phyloP scores from a whole-genome alignment of 2,113 vertebrate genomes.

The Arizona elegans region DNA sequence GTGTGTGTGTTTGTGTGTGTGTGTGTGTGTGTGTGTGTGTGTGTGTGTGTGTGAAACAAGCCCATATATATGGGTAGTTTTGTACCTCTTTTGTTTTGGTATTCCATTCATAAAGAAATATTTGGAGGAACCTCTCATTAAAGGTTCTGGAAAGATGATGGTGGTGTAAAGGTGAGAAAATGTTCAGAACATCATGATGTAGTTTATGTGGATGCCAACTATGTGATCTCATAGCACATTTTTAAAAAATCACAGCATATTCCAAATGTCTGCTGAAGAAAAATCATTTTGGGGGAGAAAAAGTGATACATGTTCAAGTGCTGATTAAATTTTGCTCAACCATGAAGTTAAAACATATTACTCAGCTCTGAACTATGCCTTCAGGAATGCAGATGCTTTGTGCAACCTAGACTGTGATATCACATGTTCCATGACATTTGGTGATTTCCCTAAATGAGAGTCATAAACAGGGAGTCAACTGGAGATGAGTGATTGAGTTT shows the following conservation, averaged over 20 bases:
- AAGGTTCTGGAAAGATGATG: too few species aligned
- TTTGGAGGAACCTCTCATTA: neutral
- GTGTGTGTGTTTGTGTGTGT: too few species aligned
- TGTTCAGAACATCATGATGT: neutral
- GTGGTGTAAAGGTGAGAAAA: neutral
- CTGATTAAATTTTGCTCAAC: conserved; percentile 38
- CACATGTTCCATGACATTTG: conserved; percentile 62
- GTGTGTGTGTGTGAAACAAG: too few species aligned
- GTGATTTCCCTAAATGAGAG: conserved; percentile 63
- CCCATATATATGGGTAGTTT: accelerated
- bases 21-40: too few species aligned
- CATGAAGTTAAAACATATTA: conserved; percentile 25
- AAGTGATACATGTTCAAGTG: conserved; percentile 17
- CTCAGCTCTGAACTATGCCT: conserved; percentile 49
- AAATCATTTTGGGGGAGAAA: conserved; percentile 14
- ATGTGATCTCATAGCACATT: neutral
- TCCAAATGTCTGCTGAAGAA: conserved; percentile 17
- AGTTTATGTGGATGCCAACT: neutral
- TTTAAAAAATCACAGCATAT: neutral
- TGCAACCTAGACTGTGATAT: conserved; percentile 55
- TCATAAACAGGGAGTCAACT: conserved; percentile 20
- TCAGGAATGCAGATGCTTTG: conserved; percentile 41
- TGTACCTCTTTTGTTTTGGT: neutral
- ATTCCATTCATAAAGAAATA: neutral
- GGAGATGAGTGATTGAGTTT: conserved; percentile 21